These are phyloP conservation scores for Micropoecilia bifurca DNA, from an alignment of 2,797 vertebrate genomes.

Conservation along the genomic window DNA sequence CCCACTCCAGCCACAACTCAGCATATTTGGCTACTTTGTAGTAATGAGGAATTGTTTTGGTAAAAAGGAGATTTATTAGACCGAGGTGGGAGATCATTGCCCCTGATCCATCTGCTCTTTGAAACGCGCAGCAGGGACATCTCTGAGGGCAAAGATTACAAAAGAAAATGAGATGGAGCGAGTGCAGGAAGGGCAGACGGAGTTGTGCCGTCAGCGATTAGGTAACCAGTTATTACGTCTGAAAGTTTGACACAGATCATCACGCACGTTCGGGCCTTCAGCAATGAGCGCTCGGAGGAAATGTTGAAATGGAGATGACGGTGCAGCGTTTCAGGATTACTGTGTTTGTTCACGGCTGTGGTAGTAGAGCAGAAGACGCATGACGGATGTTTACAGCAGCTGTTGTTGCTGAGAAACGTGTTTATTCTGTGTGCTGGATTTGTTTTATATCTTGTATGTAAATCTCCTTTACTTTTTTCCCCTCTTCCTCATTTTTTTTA, in stretches of 20 bases:
- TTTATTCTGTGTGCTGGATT: not conserved
- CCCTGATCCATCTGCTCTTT: constrained; percentile 46
- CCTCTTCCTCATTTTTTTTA: constrained; percentile 2
- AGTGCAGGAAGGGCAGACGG: constrained; percentile 39
- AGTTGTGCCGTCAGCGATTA: constrained; percentile 38
- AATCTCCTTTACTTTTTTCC: not conserved
- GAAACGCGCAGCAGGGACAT: constrained; percentile 48
- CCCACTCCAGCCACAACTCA: constrained; percentile 4
- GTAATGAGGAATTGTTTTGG: constrained; percentile 12
- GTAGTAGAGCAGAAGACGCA: not conserved
- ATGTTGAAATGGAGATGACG: constrained; percentile 9
- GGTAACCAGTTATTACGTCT: constrained; percentile 41
- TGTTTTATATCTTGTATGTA: not conserved
- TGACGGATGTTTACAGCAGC: not conserved
- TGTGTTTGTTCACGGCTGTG: not conserved
- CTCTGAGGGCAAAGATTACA: constrained; percentile 57
- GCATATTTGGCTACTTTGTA: constrained; percentile 3
- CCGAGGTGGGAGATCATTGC: constrained; percentile 15
- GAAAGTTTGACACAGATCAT: constrained; percentile 25
- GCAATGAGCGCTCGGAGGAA: constrained; percentile 4
- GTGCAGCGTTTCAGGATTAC: not conserved
- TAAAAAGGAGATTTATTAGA: constrained; percentile 30
- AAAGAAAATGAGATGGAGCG: constrained; percentile 44
- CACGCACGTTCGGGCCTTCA: not conserved
- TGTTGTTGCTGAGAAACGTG: not conserved